Base-by-base conservation (phyloP, 2,888 invertebrate genomes). In the Sylvicola fuscatus region DNA sequence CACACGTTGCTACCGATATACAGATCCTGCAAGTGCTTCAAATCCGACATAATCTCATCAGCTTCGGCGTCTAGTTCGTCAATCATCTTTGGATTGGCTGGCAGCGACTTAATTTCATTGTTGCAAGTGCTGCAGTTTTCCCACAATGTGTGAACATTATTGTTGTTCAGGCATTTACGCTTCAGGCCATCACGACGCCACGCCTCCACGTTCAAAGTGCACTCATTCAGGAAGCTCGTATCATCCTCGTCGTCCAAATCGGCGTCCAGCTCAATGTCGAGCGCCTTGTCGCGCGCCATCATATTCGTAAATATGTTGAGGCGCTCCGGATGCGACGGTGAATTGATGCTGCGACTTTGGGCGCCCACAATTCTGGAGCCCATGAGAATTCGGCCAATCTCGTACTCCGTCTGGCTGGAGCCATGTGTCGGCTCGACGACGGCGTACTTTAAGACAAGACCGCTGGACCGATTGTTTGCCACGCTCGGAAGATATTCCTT, bases 1-100 rank as follows among this genome's bases (percentile, higher is more conserved):
- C 35, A 32, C 36, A 30, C 38, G 32, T 42, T 37, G 26, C 47
- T 45, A 7, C 49, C 49, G 39, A 54, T 52, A 34, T 51, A 54
- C 28, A 52, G 42, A 40, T 51, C 49, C 44, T 53, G 52, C 50
- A 54, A 53, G 37, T 48, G 48, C 32, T 47, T 50, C 5, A 53
- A 39, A 41, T 53, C 51, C 7, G 49, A 50, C 52, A 54, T 54
- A 30, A 54, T 52, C 40, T 54, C 49, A 42, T 54, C 53, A 11
- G 47, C 53, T 41, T 54, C 53, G 16, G 47, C 36, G 37, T 45
- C 41, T 1, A 54, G 40, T 42, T 54, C 53, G 36, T 50, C 52
- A 37, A 49, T 50, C 10, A 54, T 36, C 32, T 49, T 36, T 12
- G 47, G 44, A 44, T 50, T 49, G 6, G 53, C 52, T 14, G 53